Conservation (phyloP, 37 sponge, comb jelly and placozoan species). For the Beroe ovata region DNA sequence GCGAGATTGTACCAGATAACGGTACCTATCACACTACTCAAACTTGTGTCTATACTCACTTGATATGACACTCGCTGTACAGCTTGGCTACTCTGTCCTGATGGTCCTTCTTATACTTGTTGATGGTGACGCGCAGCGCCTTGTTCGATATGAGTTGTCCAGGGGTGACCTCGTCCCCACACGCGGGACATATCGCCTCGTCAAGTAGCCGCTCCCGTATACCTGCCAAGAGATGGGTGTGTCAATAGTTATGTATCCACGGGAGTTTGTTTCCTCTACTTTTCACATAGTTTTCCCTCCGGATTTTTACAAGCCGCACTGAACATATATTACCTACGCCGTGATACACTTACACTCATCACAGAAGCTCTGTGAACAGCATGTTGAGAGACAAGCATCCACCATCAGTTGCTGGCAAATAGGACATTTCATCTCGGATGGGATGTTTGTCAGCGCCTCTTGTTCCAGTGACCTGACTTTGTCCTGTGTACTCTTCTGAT, state of each 20-base stretch:
- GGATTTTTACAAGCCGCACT: too few species aligned
- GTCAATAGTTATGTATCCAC: too few species aligned
- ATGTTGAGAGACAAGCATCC: slow-evolving; percentile 90
- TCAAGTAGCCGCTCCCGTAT: slow-evolving; percentile 34
- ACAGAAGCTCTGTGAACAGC: slow-evolving; percentile 92
- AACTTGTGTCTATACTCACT: not conserved
- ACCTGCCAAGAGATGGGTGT: not conserved
- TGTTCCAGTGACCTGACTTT: slow-evolving; percentile 24
- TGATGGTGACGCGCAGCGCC: slow-evolving; percentile 30
- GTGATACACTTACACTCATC: slow-evolving; percentile 95
- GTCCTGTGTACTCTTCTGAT: slow-evolving; percentile 27
- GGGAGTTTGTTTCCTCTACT: too few species aligned
- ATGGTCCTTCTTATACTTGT: slow-evolving; percentile 51
- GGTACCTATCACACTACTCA: not conserved
- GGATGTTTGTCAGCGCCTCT: slow-evolving; percentile 66
- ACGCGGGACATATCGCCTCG: slow-evolving; percentile 24
- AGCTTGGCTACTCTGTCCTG: slow-evolving; percentile 53
- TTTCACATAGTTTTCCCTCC: too few species aligned
- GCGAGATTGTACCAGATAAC: not conserved
- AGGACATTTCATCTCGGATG: slow-evolving; percentile 82
- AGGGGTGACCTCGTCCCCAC: not conserved
- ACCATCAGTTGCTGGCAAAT: slow-evolving; percentile 82
- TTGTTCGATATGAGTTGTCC: slow-evolving; percentile 33
- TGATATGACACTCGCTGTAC: slow-evolving; percentile 41
- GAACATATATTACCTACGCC: too few species aligned